phyloP scores from a whole-genome alignment of 2,113 vertebrate species.

The Scortum barcoo region DNA sequence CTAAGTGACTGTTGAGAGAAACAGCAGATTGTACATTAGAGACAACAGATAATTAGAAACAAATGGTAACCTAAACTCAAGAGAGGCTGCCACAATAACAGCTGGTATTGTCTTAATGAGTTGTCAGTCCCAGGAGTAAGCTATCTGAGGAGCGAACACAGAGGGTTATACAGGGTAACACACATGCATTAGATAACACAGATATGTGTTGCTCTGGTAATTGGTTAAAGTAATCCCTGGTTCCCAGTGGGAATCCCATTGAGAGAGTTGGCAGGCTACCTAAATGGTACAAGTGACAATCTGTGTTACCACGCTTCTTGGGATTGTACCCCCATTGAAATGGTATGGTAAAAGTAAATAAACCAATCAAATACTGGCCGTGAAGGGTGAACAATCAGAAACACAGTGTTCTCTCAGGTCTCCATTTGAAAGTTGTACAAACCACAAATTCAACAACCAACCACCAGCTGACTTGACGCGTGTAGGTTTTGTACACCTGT shows the following conservation, averaged over 20 bases:
- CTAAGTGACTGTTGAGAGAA: not conserved
- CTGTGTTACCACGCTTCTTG: not conserved
- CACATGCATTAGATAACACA: not conserved
- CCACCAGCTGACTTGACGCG: not conserved
- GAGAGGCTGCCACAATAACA: slow-evolving; percentile 24
- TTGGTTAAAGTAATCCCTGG: slow-evolving; percentile 20
- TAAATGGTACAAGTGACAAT: not conserved
- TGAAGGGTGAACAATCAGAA: not conserved
- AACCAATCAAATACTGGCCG: not conserved
- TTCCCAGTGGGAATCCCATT: slow-evolving; percentile 14
- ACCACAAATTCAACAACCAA: not conserved
- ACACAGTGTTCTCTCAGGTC: not conserved
- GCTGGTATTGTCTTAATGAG: slow-evolving; percentile 46
- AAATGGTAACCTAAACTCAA: not conserved
- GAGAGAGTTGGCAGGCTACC: slow-evolving; percentile 21
- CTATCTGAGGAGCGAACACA: slow-evolving; percentile 16
- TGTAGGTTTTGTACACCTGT: not conserved
- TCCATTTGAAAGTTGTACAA: not conserved
- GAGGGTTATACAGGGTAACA: slow-evolving; percentile 15
- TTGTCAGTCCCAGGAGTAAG: slow-evolving; percentile 29
- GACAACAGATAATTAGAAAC: slow-evolving; percentile 14
- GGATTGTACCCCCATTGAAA: too few relatives aligned
- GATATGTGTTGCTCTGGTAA: slow-evolving; percentile 26
- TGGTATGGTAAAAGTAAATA: too few relatives aligned
- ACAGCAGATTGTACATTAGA: slow-evolving; percentile 19